phyloP scores from a whole-genome alignment of 30 jellyfish, hydroid and myxozoan genomes.

The Aurelia sp. region DNA sequence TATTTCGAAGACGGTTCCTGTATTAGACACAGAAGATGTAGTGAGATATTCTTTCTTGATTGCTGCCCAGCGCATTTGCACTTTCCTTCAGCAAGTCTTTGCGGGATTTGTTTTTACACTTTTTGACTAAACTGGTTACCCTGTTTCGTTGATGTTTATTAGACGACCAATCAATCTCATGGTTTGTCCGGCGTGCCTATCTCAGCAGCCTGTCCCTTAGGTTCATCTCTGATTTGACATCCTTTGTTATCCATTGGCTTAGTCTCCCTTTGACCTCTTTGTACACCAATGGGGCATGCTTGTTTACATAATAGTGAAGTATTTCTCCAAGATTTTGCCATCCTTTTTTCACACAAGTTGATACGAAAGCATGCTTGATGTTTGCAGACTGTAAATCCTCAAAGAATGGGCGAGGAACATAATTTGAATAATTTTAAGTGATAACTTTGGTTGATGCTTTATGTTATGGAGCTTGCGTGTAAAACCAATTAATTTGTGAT shows the following conservation, averaged over 20 bases:
- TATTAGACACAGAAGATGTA: conserved; percentile 1
- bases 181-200: conserved; percentile 31
- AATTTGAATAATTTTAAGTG: conserved; percentile 10
- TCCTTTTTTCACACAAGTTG: not conserved
- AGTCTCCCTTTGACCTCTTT: conserved; percentile 43
- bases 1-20: conserved; percentile 13
- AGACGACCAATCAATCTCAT: conserved; percentile 16
- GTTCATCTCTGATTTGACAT: conserved; percentile 40
- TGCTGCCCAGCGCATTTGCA: conserved; percentile 46
- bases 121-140: conserved; percentile 19
- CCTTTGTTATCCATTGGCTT: conserved; percentile 43
- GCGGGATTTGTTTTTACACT: not conserved
- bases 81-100: not conserved
- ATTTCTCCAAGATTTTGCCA: not conserved
- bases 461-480: conserved; percentile 40
- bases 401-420: not conserved
- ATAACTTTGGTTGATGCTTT: conserved; percentile 10
- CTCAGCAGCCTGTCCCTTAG: conserved; percentile 31
- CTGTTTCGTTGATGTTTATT: conserved; percentile 25
- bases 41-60: conserved; percentile 6
- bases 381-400: conserved; percentile 38
- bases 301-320: conserved; percentile 20
- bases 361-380: conserved; percentile 8
- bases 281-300: conserved; percentile 55
- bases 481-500: conserved; percentile 33